Evolutionary conservation across 2,113 vertebrate species (phyloP), one percentile per base, ranked within the genome.

Genomic region (Podilymbus podiceps): DNA sequence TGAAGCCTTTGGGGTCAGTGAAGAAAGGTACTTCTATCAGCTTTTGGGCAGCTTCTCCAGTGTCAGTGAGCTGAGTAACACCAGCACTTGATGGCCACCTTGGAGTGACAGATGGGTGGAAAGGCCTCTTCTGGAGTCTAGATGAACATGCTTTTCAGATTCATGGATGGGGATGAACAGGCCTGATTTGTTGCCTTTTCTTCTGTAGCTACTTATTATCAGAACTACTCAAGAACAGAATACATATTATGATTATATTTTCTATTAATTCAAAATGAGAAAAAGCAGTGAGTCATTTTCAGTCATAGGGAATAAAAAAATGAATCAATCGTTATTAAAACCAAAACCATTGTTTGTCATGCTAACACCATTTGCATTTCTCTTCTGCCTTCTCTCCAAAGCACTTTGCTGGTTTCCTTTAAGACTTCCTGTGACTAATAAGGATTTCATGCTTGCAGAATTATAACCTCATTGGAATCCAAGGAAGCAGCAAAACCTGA

Each of bases 261-360:
- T 83, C 50, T 47, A 7, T 66, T 77, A 90, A 84, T 71, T 90
- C 74, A 69, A 73, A 92, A 77, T 25, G 4, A 92, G 76, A 66
- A 90, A 23, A 12, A 83, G 40, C 24, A 73, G 15, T 85, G 76
- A 86, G 16, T 86, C 59, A 71, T 66, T 53, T 80, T 79, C 60
- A 73, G 31, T 31, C 60, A 40, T 25, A 69, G 47, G 53, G 52
- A 90, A 72, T 68, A 90, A 90, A 91, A 42, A 95, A 63, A 5
- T 17, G 25, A 84, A 62, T 53, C 15, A n/a, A 46, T 53, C 69
- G 1, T 55, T 94, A 55, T 31, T 93, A 78, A 91, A 91, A 72
- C 19, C 22, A 46, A 42, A 62, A 15, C 12, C 7, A 42, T 15
- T 49, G 3, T 59, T 84, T 40, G 27, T 68, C 49, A 79, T 1